Evolutionary conservation across 2,888 invertebrate species (phyloP), one percentile per base, ranked within the genome.

Genomic region (Dendrolimus pini): DNA sequence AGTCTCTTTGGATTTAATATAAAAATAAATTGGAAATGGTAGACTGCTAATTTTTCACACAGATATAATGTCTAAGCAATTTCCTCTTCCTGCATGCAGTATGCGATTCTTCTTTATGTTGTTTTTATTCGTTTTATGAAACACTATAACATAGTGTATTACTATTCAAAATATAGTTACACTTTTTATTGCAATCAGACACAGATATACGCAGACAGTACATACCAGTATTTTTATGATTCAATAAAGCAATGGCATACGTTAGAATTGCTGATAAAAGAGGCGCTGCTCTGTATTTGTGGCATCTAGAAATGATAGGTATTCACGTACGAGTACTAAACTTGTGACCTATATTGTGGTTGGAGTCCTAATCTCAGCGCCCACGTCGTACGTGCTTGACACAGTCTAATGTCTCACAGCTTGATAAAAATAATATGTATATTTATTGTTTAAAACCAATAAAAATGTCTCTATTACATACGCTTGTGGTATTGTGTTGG

Each of bases 331-430:
- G 62, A 60, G 62, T 62, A 67, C 62, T 72, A 74, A 68, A 67
- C 67, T 62, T 67, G 67, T 78, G 79, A 77, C 78, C 79, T 65
- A 79, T 77, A 75, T 77, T 66, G 63, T 64, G 62, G 64, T 61
- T 66, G 47, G 12, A 47, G 66, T 71, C 71, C 74, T 75, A 76
- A 77, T 82, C 77, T 78, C 73, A 64, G 65, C 79, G 65, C 81
- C 82, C 78, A 83, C 82, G 76, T 72, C 60, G 61, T 65, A 71
- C 69, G 71, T 69, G 77, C 70, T 64, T 71, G 30, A 30, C 61
- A 13, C 47, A 53, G 59, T 62, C 54, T 68, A 71, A 72, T 67
- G 68, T 60, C 68, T 62, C 55, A 41, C 47, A 12, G 47, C 6
- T 47, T 47, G 47, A 47, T 47, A 47, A 62, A 6, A 6, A 30